Evolutionary conservation across 2,888 invertebrate genomes (phyloP), one percentile per base, ranked within the genome.

Genomic region (Lithosia quadra): DNA sequence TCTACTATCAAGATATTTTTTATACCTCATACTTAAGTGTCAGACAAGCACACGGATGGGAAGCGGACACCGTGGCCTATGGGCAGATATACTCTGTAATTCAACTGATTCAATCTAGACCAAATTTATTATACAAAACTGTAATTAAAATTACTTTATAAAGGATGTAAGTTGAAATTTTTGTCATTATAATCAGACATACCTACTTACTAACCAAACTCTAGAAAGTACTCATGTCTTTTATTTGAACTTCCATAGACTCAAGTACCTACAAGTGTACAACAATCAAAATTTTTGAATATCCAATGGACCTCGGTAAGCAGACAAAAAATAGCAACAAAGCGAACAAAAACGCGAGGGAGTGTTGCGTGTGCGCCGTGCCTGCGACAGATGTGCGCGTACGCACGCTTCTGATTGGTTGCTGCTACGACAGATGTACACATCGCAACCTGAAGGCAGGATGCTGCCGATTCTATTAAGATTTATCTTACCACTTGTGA

Each of bases 341-440:
- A 86, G 84, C 79, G 81, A 86, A 83, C 86, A 91, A 90, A 91
- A 90, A 85, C 73, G 83, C 80, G 85, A 86, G 84, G 87, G 87
- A 83, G 85, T 84, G 82, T 82, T 80, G 78, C 73, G 79, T 78
- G 81, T 83, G 81, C 82, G 81, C 76, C 69, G 79, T 77, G 81
- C 83, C 81, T 79, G 83, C 84, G 87, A 89, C 94, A 94, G 94
- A 92, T 94, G 94, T 90, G 88, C 86, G 86, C 80, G 69, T 55
- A 85, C 87, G 86, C 88, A 86, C 84, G 88, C 81, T 82, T 76
- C 86, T 90, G 89, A 94, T 94, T 93, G 93, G 94, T 77, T 80
- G 82, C 74, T 39, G 72, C 73, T 63, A 64, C 86, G 87, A 87
- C 93, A 94, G 93, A 92, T 94, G 93, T 85, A 86, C 75, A 76